Percentiles rank a stretch among this genome's conserved stretches.
These are phyloP conservation scores for Meriones psammophilus DNA, from an alignment of 2,797 vertebrate species.

Conservation along the genomic window DNA sequence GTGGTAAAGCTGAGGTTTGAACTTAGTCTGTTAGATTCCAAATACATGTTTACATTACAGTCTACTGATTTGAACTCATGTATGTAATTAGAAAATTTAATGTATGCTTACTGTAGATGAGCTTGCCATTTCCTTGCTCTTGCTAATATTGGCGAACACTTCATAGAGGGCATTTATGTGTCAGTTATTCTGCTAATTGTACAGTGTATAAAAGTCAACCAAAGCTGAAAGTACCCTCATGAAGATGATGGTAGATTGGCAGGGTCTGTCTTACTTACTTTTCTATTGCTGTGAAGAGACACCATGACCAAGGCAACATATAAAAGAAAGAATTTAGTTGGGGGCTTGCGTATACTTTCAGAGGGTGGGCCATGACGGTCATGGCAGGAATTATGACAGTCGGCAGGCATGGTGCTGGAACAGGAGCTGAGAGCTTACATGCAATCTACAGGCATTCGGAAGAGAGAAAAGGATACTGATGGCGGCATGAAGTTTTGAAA, in stretches of 20 bases:
- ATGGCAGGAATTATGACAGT: too few species aligned
- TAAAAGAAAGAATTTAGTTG: background rate
- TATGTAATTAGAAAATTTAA: background rate
- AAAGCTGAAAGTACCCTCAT: background rate
- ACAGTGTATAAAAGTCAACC: background rate
- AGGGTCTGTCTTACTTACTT: background rate
- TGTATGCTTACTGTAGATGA: background rate
- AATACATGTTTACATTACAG: background rate
- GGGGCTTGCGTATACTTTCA: background rate
- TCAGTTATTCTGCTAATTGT: background rate
- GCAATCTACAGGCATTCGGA: background rate
- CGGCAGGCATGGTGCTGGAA: too few species aligned
- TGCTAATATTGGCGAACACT: background rate
- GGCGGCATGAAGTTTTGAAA: background rate
- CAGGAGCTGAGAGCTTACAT: background rate
- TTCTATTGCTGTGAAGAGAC: background rate
- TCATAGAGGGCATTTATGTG: background rate
- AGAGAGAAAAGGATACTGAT: background rate
- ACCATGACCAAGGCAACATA: background rate
- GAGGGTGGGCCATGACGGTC: background rate
- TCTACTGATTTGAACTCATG: background rate
- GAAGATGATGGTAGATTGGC: background rate
- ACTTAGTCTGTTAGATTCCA: background rate
- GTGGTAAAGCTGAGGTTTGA: slow-evolving; percentile 5
- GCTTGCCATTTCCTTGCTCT: background rate